Conservation (phyloP, 2,113 vertebrate genomes). For the Acrocephalus kingi region DNA sequence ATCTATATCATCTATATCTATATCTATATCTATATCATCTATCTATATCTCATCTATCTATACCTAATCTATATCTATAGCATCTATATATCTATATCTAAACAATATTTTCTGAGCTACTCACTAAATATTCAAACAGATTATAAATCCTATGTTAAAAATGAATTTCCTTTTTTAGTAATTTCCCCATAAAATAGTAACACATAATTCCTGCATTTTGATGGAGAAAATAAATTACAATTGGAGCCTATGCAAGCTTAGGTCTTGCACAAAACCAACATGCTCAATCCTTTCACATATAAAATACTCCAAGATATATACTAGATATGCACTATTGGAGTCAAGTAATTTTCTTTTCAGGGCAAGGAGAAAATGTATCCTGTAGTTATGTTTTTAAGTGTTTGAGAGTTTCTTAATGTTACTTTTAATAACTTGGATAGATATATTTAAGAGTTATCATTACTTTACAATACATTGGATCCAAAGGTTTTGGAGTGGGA, state of each 20-base stretch:
- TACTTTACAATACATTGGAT: not conserved
- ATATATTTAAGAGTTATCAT: not conserved
- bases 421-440: not conserved
- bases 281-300: not conserved
- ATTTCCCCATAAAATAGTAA: not conserved
- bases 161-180: not conserved
- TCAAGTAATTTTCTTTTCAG: not conserved
- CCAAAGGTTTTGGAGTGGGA: not conserved
- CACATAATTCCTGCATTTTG: not conserved
- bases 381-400: not conserved
- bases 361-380: not conserved
- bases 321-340: not conserved
- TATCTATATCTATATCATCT: not conserved
- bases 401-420: not conserved
- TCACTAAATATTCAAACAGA: not conserved
- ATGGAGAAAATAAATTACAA: not conserved
- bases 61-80: not conserved
- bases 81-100: not conserved
- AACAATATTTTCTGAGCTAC: not conserved
- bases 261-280: not conserved
- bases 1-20: too few species aligned
- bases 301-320: not conserved
- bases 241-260: not conserved
- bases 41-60: not conserved
- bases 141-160: not conserved